Evolutionary conservation across 2,888 invertebrate genomes (phyloP).

Genomic region (Lampropteryx suffumata): DNA sequence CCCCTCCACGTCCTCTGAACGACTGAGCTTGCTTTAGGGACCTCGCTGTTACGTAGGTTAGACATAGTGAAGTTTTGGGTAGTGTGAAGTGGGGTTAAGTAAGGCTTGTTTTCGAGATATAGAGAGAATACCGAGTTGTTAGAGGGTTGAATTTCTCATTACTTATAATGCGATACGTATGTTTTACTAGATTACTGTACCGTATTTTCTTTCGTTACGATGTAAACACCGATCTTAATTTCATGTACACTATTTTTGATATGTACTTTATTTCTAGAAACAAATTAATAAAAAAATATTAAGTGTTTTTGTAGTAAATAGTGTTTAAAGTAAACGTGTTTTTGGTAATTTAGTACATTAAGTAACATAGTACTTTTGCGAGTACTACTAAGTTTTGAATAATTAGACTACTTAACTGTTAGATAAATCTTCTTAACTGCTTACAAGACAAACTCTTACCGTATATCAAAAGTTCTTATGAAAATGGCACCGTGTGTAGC

Average conservation of each 20-base stretch:
- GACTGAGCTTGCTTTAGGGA: slow-evolving; percentile 4
- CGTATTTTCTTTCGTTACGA: too few species aligned
- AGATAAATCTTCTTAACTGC: slow-evolving; percentile 10
- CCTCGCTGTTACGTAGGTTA: slow-evolving; percentile 7
- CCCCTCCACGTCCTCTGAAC: neutral
- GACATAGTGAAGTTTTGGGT: slow-evolving; percentile 4
- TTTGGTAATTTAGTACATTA: too few species aligned
- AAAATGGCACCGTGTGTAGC: slow-evolving; percentile 17
- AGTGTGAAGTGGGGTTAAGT: slow-evolving; percentile 14
- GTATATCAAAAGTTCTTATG: slow-evolving; percentile 20
- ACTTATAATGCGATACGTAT: too few species aligned
- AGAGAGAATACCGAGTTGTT: neutral
- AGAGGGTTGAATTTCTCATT: neutral
- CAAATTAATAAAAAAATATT: too few species aligned
- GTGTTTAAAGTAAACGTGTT: too few species aligned
- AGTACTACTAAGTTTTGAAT: neutral
- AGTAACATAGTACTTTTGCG: too few species aligned
- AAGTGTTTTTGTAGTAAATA: too few species aligned
- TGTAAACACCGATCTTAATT: too few species aligned
- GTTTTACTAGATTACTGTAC: too few species aligned
- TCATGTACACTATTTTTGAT: too few species aligned
- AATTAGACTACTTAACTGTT: neutral
- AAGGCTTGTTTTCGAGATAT: slow-evolving; percentile 7
- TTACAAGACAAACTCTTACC: slow-evolving; percentile 5
- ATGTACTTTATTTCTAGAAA: too few species aligned